Conservation (phyloP, 2,888 invertebrate genomes). For the Cinara cedri region DNA sequence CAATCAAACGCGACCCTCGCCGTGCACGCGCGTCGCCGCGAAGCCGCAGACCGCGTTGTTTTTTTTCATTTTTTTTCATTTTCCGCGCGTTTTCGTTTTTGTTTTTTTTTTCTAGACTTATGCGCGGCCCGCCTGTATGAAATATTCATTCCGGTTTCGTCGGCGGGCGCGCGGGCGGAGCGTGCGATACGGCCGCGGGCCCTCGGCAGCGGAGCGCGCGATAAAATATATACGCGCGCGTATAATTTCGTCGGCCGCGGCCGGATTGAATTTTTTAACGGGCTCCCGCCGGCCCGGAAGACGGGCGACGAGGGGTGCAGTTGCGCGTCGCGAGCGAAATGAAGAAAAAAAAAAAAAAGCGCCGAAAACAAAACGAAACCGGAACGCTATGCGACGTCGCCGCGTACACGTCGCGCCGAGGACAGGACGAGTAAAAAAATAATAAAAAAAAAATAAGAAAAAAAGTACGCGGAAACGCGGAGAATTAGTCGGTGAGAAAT, state of each 20-base stretch:
- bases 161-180: background rate
- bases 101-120: too few relatives aligned
- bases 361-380: background rate
- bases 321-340: background rate
- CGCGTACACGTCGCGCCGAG: too few relatives aligned
- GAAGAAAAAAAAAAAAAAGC: background rate
- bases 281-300: background rate
- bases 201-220: slow-evolving; percentile 1
- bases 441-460: slow-evolving; percentile 13
- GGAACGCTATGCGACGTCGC: too few relatives aligned
- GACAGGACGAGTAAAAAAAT: background rate
- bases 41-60: background rate
- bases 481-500: slow-evolving; percentile 37
- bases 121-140: slow-evolving; percentile 5
- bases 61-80: background rate
- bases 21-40: background rate
- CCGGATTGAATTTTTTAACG: slow-evolving; percentile 51
- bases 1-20: background rate
- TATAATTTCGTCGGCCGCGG: slow-evolving; percentile 41
- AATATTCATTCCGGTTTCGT: slow-evolving; percentile 37
- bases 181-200: too few relatives aligned
- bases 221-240: slow-evolving; percentile 32
- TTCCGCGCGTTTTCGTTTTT: too few relatives aligned
- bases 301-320: background rate
- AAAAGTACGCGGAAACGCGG: background rate